A percentile compares a stretch with the other conserved stretches of the same genome.
Evolutionary conservation across 2,797 vertebrate genomes (phyloP).

Genomic region (Pangasius mekongensis): DNA sequence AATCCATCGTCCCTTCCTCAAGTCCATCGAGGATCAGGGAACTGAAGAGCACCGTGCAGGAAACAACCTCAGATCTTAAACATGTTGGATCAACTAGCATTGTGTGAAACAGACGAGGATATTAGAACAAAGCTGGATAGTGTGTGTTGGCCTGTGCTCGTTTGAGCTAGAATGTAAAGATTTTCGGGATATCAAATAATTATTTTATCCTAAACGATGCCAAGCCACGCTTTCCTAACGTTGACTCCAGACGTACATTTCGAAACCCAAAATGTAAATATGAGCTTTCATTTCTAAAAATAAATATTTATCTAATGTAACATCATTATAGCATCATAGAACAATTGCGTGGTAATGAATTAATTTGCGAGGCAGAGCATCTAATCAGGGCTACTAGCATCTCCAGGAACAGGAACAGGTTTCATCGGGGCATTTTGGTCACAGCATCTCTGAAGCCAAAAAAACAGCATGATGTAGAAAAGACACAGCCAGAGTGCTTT

Average conservation of each 20-base stretch:
- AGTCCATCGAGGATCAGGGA: slow-evolving; percentile 13
- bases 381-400: slow-evolving; percentile 42
- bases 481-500: slow-evolving; percentile 57
- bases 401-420: slow-evolving; percentile 7
- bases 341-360: background rate
- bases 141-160: background rate
- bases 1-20: slow-evolving; percentile 14
- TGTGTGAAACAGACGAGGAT: background rate
- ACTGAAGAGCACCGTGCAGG: background rate
- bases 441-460: slow-evolving; percentile 58
- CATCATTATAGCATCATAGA: slow-evolving; percentile 8
- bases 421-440: slow-evolving; percentile 29
- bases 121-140: background rate
- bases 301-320: slow-evolving; percentile 18
- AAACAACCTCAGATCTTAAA: background rate
- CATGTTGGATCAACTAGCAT: background rate
- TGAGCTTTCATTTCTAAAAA: background rate
- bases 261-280: slow-evolving; percentile 14
- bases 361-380: slow-evolving; percentile 22
- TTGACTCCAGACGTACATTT: background rate
- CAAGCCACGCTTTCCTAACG: slow-evolving; percentile 13
- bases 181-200: slow-evolving; percentile 11
- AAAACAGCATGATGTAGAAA: slow-evolving; percentile 53
- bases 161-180: background rate
- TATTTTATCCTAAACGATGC: slow-evolving; percentile 16